Conservation (phyloP, 2,113 vertebrate species). For the Bagarius yarrelli region DNA sequence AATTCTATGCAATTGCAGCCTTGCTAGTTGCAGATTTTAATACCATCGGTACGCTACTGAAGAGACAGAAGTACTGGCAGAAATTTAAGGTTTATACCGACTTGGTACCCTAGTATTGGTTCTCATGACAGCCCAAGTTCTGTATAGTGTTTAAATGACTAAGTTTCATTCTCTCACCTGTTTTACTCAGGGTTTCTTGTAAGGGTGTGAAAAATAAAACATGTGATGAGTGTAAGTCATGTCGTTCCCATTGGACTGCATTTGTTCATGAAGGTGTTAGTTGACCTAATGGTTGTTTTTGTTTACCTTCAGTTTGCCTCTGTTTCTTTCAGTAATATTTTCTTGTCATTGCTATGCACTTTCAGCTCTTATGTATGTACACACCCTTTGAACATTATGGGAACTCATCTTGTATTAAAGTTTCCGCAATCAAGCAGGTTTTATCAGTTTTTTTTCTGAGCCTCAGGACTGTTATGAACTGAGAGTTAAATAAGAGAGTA, state of each 20-base stretch:
- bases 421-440: neutral
- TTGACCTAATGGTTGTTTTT: constrained; percentile 14
- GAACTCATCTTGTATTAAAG: neutral
- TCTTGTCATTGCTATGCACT: constrained; percentile 30
- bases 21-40: too few species aligned
- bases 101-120: too few species aligned
- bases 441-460: neutral
- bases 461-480: neutral
- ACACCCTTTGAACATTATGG: neutral
- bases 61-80: too few species aligned
- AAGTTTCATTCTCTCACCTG: too few species aligned
- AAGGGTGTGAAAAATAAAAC: neutral
- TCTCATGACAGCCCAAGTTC: too few species aligned
- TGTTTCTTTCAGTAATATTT: constrained; percentile 13
- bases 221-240: constrained; percentile 9
- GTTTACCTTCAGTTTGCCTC: neutral
- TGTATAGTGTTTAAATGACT: too few species aligned
- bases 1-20: too few species aligned
- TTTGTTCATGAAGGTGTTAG: constrained; percentile 2
- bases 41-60: too few species aligned
- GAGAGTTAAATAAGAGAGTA: too few species aligned
- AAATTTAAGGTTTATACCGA: too few species aligned
- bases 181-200: too few species aligned
- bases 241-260: neutral
- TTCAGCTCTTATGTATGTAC: neutral